Conservation (phyloP, 1,140 invertebrate species). For the Megathymus violae region DNA sequence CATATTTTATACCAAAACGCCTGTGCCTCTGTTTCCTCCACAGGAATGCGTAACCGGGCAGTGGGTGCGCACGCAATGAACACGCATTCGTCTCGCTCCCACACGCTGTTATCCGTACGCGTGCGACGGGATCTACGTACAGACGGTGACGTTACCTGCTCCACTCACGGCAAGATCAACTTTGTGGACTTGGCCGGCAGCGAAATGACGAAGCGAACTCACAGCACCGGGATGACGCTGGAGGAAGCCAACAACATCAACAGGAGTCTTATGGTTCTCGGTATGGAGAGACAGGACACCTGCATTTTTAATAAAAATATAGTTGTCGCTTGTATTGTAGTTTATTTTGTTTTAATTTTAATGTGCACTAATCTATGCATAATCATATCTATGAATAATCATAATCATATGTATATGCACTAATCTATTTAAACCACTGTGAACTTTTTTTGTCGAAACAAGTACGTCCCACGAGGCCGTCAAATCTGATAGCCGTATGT, state of each 20-base stretch:
- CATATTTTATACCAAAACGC: neutral
- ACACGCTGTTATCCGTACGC: slow-evolving; percentile 96
- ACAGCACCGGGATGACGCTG: slow-evolving; percentile 94
- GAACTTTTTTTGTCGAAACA: no score
- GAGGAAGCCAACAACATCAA: slow-evolving; percentile 98
- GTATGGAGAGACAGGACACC: slow-evolving; percentile 85
- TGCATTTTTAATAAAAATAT: no score
- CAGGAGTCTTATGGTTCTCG: slow-evolving; percentile 97
- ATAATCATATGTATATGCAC: no score
- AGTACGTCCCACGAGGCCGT: no score
- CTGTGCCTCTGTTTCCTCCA: slow-evolving; percentile 10
- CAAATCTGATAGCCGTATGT: no score
- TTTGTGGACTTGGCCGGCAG: slow-evolving; percentile 97
- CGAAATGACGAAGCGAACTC: slow-evolving; percentile 97
- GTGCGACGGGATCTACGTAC: slow-evolving; percentile 92
- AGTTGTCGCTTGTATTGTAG: no score
- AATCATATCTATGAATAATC: no score
- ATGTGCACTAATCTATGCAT: no score
- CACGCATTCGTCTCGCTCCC: slow-evolving; percentile 96
- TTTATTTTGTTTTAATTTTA: no score
- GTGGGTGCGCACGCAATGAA: slow-evolving; percentile 98
- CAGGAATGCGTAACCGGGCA: slow-evolving; percentile 93
- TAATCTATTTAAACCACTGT: no score
- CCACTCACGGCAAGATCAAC: slow-evolving; percentile 95
- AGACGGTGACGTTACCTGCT: slow-evolving; percentile 92